A percentile compares a stretch with the other conserved stretches of the same genome.
Evolutionary conservation across 2,113 vertebrate species (phyloP).

Genomic region (Notarius quadriscutis): DNA sequence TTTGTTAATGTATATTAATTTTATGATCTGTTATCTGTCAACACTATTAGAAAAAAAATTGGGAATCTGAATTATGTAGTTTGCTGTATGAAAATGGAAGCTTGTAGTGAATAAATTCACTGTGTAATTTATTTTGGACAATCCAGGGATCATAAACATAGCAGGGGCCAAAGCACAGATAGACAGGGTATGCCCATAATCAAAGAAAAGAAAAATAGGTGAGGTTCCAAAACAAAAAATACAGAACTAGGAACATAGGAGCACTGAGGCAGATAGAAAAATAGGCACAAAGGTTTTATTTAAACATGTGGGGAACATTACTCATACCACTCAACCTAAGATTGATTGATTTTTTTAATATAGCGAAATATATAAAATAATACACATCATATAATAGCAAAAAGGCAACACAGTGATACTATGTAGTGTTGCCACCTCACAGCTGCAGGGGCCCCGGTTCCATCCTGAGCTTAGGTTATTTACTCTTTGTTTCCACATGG

Average conservation of each 20-base stretch:
- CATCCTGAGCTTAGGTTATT: neutral
- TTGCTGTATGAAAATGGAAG: neutral
- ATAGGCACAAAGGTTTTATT: neutral
- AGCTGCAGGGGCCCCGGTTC: neutral
- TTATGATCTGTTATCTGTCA: too few species aligned
- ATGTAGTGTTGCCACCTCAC: neutral
- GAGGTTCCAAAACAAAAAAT: neutral
- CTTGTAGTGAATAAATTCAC: neutral
- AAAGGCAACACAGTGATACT: neutral
- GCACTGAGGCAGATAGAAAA: neutral
- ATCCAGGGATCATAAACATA: neutral
- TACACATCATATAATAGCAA: neutral
- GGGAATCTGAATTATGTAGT: neutral
- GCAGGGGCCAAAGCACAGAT: neutral
- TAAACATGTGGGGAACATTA: neutral
- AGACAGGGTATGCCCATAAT: neutral
- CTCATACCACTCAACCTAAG: neutral
- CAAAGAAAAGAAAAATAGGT: neutral
- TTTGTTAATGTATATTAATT: neutral
- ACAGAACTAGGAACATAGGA: neutral
- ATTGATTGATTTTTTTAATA: too few species aligned
- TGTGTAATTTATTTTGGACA: neutral
- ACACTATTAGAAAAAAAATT: neutral
- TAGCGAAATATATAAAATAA: neutral
- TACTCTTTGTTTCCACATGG: neutral